Evolutionary conservation across 2,888 invertebrate species (phyloP).

Genomic region (Automeris io): DNA sequence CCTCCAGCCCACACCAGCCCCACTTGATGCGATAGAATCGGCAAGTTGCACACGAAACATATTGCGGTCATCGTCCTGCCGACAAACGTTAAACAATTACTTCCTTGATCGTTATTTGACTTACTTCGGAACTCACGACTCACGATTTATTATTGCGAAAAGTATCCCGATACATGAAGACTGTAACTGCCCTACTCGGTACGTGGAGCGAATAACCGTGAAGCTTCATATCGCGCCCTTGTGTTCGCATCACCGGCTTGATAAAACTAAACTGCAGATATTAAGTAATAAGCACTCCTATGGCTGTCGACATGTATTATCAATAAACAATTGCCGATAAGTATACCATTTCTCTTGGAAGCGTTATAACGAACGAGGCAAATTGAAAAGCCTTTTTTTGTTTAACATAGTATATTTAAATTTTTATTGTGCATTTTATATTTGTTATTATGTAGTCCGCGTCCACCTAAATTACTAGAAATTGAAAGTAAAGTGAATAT

Average conservation of each 20-base stretch:
- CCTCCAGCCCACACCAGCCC: constrained; percentile 95
- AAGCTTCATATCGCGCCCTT: constrained; percentile 56
- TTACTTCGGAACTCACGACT: constrained; percentile 19
- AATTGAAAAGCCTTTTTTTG: background rate
- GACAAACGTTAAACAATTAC: constrained; percentile 16
- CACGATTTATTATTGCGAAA: constrained; percentile 68
- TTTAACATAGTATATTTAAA: too few species aligned
- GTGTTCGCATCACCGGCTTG: constrained; percentile 60
- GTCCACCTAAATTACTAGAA: too few species aligned
- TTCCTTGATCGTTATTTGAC: background rate
- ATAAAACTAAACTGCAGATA: constrained; percentile 62
- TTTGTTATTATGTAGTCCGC: too few species aligned
- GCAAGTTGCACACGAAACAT: constrained; percentile 97
- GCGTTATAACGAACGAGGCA: constrained; percentile 3
- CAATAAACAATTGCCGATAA: constrained; percentile 51
- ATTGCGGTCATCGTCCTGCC: constrained; percentile 94
- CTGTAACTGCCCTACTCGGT: constrained; percentile 28
- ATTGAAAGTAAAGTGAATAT: too few species aligned
- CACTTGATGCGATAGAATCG: constrained; percentile 95
- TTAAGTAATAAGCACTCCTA: constrained; percentile 69
- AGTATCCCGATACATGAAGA: constrained; percentile 48
- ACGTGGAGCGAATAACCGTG: constrained; percentile 43
- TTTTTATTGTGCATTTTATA: constrained; percentile 16
- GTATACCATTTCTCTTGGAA: constrained; percentile 23
- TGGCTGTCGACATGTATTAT: constrained; percentile 51